Evolutionary conservation across 2,113 vertebrate genomes (phyloP), one percentile per base, ranked within the genome.

Genomic region (Xyliphius kryptos): DNA sequence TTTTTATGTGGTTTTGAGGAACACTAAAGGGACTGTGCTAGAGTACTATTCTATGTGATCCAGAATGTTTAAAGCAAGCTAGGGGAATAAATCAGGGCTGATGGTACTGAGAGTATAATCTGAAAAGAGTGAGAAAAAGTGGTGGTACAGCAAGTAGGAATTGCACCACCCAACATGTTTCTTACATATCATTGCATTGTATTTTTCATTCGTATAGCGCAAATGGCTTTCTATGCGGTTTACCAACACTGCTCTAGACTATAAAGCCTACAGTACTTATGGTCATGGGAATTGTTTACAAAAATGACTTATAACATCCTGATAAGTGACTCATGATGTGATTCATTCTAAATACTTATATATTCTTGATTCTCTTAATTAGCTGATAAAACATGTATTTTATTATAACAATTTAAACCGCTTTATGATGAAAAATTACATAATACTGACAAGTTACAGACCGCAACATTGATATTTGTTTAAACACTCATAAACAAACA

Each of bases 1-100:
- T 69, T 58, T 65, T 71, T 69, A 63, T 68, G 58, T 69, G 66
- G 68, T 65, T 77, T 61, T 15, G 60, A 21, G 26, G 73, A 49
- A 64, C 58, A 57, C 72, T 48, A 75, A 63, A 36, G 46, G 56
- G 48, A 59, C 46, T 32, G 50, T 2, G 50, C 36, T 61, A 46
- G 47, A 67, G 56, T 36, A 61, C 47, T 17, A 44, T 41, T 48
- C 62, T 56, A 68, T 64, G 46, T 48, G 53, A 65, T 74, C 65
- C 56, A 68, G 50, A 41, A n/a, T 32, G 19, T 74, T 70, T 56
- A 59, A 70, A 67, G 38, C 36, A 56, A 53, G 49, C 49, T 11
- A 37, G 47, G 61, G 22, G 16, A 63, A 68, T 73, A 68, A 68
- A 68, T 56, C 43, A 68, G 56, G 14, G 17, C 56, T 73, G 58